These are phyloP conservation scores for Eupsilia transversa DNA, from an alignment of 2,888 invertebrate genomes.

Conservation along the genomic window DNA sequence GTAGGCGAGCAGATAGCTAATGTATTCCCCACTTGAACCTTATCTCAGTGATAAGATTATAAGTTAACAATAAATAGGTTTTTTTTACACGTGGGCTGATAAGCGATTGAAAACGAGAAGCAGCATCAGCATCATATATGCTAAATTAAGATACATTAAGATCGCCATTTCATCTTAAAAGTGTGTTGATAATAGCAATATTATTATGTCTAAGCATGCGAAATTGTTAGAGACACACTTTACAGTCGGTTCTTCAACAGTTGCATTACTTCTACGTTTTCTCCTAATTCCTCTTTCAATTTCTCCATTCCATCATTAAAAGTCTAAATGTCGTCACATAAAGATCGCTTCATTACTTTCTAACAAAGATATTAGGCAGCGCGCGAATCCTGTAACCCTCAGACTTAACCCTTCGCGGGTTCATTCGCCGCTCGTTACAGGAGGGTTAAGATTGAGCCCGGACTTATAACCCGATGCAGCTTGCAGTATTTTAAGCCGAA, in stretches of 20 bases:
- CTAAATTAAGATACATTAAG: not conserved
- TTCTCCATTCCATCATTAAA: conserved; percentile 58
- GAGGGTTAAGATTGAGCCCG: conserved; percentile 81
- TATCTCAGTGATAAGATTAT: conserved; percentile 25
- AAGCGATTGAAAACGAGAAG: not conserved
- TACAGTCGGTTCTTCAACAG: not conserved
- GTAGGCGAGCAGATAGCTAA: conserved; percentile 15
- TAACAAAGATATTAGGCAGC: conserved; percentile 71
- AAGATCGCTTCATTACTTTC: conserved; percentile 70
- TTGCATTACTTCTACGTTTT: not conserved
- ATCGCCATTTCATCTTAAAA: not conserved
- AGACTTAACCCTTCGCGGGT: conserved; percentile 70
- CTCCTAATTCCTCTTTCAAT: not conserved
- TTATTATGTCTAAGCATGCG: not conserved
- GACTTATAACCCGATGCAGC: conserved; percentile 70
- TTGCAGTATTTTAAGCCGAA: conserved; percentile 80
- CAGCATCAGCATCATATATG: too few relatives aligned
- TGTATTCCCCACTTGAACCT: conserved; percentile 1
- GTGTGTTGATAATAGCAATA: not conserved
- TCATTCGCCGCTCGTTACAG: conserved; percentile 78
- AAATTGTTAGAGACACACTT: not conserved
- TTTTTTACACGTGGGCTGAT: conserved; percentile 10
- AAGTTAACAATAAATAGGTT: not conserved
- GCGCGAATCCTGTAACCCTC: conserved; percentile 68
- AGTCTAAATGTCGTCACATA: conserved; percentile 55